Evolutionary conservation across 2,113 vertebrate species (phyloP), one percentile per base, ranked within the genome.

Genomic region (Syngnathus floridae): DNA sequence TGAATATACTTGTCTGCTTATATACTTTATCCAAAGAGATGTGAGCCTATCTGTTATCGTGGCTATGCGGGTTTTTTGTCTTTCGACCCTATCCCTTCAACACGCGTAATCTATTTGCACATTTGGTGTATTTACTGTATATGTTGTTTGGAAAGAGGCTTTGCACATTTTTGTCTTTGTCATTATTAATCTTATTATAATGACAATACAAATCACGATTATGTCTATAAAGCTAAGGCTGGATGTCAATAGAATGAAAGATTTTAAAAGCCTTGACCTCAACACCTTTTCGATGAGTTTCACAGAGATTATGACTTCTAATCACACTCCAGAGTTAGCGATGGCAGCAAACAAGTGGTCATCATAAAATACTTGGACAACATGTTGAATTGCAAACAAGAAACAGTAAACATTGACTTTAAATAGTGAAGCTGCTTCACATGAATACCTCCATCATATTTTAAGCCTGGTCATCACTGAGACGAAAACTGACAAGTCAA

Each of bases 401-500:
- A 12, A 7, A 10, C 31, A 13, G 31, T 37, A 37, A 36, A 49
- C 56, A 64, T 51, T 52, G n/a, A 75, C 62, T 71, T 40, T 14
- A 59, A 55, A 71, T 68, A 35, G 19, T 37, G 51, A 22, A 62
- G 63, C 60, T 38, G 69, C 64, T 70, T 66, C 54, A 57, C 51
- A 52, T 64, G 40, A 65, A 55, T 51, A n/a, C 43, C 14, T 19
- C 43, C 54, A 58, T 69, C 46, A 52, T 74, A 52, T 73, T 71
- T 80, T 62, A 43, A 57, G 58, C 17, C 46, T 54, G 65, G 60
- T 60, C 67, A 68, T 69, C 66, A 49, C 66, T 64, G 56, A 46
- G 73, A 63, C 43, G 37, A 21, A 45, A 58, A 69, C 26, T 66
- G 79, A 81, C 79, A 72, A 70, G 64, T 76, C 74, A 81, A 82